Conservation (phyloP, 2,888 invertebrate species). For the Cacoxenus indagator region DNA sequence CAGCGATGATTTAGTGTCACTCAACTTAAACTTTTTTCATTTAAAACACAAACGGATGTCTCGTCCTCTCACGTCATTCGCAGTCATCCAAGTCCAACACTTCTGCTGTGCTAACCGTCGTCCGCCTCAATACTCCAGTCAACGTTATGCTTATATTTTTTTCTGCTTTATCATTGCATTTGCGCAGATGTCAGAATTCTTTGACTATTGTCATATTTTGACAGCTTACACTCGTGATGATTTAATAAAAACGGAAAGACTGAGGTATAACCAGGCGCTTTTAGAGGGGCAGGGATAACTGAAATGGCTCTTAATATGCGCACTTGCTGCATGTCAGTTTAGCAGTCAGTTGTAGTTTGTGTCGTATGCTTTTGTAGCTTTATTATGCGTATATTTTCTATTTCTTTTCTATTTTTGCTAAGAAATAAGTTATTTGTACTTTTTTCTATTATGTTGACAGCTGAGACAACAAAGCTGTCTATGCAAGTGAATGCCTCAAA, state of each 20-base stretch:
- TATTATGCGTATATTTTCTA: conserved; percentile 27
- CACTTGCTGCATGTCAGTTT: conserved; percentile 43
- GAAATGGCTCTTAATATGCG: background rate
- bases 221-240: conserved; percentile 57
- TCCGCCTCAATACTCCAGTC: background rate
- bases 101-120: background rate
- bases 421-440: conserved; percentile 44
- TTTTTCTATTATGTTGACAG: conserved; percentile 52
- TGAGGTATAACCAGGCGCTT: too few species aligned
- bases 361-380: conserved; percentile 17
- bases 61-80: background rate
- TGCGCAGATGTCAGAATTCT: background rate
- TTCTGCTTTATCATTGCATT: conserved; percentile 9
- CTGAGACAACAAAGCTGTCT: conserved; percentile 24
- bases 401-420: background rate
- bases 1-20: too few species aligned
- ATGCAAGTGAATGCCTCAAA: background rate
- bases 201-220: conserved; percentile 53
- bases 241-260: conserved; percentile 39
- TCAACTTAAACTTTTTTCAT: conserved; percentile 25
- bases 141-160: background rate
- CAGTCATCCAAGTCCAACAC: too few species aligned
- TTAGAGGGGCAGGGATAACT: background rate
- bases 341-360: conserved; percentile 40
- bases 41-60: conserved; percentile 37